Evolutionary conservation across 2,797 vertebrate species (phyloP), one percentile per base, ranked within the genome.

Genomic region (Enteromius trimaculatus): DNA sequence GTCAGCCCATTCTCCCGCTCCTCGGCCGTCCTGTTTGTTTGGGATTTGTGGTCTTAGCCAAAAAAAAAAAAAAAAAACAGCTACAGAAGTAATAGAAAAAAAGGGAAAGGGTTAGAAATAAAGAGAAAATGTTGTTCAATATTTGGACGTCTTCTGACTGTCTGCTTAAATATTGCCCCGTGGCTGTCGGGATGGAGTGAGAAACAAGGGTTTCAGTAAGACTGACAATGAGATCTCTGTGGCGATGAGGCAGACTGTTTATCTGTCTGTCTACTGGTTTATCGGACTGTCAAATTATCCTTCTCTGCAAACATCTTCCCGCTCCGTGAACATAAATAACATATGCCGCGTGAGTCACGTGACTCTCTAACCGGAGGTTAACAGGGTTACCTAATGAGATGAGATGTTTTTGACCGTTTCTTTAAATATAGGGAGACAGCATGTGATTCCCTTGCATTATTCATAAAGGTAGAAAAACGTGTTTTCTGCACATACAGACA

Each of bases 221-320:
- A 90, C 92, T 95, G 93, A 95, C 95, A 95, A 93, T 94, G 92
- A 92, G 94, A 95, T 94, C 94, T 95, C 93, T 95, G 94, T 95
- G 93, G 92, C 90, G 84, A 90, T 88, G 91, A 91, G 92, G 91
- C 91, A 90, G 90, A 93, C 92, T 95, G 94, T 95, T 95, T 95
- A 95, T 95, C 93, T 93, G 93, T 95, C 94, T 95, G 94, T 95
- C 94, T 95, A 93, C 92, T 93, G 94, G 94, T 95, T 95, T 95
- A 95, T 95, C 93, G 93, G 93, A 94, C 94, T 95, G 94, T 95
- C 94, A 95, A 95, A 95, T 95, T 95, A 95, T 95, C 93, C 93
- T 92, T 94, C 93, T 95, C 92, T 87, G 93, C 93, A 95, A 95
- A 95, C 93, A 95, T 91, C 88, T 91, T 91, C 75, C 91, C 86